Percentiles rank a stretch among this genome's conserved stretches.
phyloP scores from a whole-genome alignment of 2,888 invertebrate genomes.

The Trichogramma evanescens region DNA sequence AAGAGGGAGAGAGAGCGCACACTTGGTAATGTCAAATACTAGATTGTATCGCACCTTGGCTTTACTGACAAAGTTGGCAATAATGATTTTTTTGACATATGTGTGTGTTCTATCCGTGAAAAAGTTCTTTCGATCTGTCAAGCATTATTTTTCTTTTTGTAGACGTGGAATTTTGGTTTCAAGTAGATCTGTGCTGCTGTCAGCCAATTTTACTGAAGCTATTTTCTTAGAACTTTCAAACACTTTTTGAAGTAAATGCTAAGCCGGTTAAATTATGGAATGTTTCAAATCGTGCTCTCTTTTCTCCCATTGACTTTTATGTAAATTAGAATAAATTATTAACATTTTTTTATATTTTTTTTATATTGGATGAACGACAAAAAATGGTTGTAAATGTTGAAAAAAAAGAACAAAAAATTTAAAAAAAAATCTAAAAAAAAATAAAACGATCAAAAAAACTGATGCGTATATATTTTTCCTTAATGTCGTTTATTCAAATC shows the following conservation, averaged over 20 bases:
- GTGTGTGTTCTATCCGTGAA: constrained; percentile 4
- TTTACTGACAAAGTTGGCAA: constrained; percentile 7
- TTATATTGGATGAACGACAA: constrained; percentile 1
- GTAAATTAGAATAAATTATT: no score
- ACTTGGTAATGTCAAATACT: not conserved
- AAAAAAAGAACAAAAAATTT: no score
- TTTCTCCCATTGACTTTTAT: constrained; percentile 12
- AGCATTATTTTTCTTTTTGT: not conserved
- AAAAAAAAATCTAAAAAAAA: no score
- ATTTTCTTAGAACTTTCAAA: not conserved
- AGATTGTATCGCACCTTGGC: constrained; percentile 16
- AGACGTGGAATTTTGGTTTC: constrained; percentile 5
- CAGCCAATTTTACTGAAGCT: not conserved
- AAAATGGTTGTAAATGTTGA: not conserved
- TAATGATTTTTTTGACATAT: constrained; percentile 1
- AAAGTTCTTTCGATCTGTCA: not conserved
- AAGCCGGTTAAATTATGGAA: not conserved
- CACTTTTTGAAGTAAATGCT: not conserved
- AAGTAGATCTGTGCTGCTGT: no score
- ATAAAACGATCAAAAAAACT: no score
- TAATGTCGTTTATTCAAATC: no score
- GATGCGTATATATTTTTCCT: no score
- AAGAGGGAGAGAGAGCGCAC: constrained; percentile 21
- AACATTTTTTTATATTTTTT: constrained; percentile 3
- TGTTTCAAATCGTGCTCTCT: constrained; percentile 17